phyloP scores from a whole-genome alignment of 2,113 vertebrate genomes.

The Cygnus atratus region DNA sequence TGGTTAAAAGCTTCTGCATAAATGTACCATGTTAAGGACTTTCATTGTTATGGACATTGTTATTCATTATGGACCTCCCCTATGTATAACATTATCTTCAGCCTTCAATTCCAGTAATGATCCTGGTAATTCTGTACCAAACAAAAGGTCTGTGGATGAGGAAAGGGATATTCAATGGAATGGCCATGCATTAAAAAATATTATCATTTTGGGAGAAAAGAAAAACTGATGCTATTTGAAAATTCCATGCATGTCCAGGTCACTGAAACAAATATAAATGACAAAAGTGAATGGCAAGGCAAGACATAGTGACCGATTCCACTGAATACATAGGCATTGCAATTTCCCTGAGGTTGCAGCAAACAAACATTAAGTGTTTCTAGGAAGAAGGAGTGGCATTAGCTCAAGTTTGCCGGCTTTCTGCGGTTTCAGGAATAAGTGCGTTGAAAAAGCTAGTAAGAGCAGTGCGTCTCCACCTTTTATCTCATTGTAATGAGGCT shows the following conservation, averaged over 20 bases:
- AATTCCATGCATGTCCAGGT: constrained; percentile 78
- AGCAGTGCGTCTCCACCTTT: not conserved
- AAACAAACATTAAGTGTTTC: constrained; percentile 60
- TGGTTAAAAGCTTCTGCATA: not conserved
- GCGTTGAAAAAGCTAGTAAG: not conserved
- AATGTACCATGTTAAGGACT: not conserved
- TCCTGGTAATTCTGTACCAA: not conserved
- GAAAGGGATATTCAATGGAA: constrained; percentile 78
- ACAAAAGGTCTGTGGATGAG: constrained; percentile 69
- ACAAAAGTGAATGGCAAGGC: constrained; percentile 79
- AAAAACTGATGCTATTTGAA: constrained; percentile 66
- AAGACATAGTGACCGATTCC: constrained; percentile 79
- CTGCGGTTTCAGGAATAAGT: not conserved
- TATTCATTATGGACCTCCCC: not conserved
- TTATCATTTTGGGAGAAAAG: constrained; percentile 40
- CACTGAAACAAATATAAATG: constrained; percentile 81
- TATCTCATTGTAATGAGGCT: not conserved
- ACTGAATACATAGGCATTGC: constrained; percentile 81
- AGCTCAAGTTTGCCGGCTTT: not conserved
- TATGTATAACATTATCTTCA: not conserved
- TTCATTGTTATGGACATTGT: not conserved
- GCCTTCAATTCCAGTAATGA: not conserved
- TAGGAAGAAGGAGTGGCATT: constrained; percentile 14
- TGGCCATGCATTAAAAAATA: constrained; percentile 83
- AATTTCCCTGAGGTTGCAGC: constrained; percentile 88